These are phyloP conservation scores for Dinocampus coccinellae DNA, from an alignment of 2,888 invertebrate genomes.

Conservation along the genomic window DNA sequence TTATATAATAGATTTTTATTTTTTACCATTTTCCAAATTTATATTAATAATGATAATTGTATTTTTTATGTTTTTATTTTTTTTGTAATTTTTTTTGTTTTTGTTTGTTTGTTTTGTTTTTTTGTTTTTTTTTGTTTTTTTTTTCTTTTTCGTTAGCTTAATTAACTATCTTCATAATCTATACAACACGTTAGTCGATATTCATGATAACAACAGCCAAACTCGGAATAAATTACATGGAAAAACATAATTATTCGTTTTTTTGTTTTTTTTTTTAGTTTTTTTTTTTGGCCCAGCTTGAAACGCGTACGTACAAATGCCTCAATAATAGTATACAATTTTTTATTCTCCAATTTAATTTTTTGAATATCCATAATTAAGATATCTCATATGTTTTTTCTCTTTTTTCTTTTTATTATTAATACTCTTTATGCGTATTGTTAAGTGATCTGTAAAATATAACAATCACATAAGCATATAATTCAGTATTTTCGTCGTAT, in stretches of 20 bases:
- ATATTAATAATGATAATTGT: slow-evolving; percentile 8
- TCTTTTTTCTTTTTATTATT: slow-evolving; percentile 37
- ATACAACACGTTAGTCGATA: slow-evolving; percentile 49
- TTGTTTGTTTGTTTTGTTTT: too few relatives aligned
- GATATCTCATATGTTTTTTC: slow-evolving; percentile 14
- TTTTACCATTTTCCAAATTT: slow-evolving; percentile 14
- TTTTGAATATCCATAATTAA: slow-evolving; percentile 39
- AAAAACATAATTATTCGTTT: slow-evolving; percentile 44
- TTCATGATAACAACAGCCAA: slow-evolving; percentile 52
- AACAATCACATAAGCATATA: slow-evolving; percentile 48
- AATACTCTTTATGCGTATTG: slow-evolving; percentile 39
- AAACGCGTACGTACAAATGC: slow-evolving; percentile 47
- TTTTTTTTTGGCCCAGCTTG: slow-evolving; percentile 45
- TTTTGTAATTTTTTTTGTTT: slow-evolving; percentile 18
- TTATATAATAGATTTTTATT: slow-evolving; percentile 1
- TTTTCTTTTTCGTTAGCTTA: slow-evolving; percentile 25
- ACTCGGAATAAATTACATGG: slow-evolving; percentile 51
- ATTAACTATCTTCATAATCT: slow-evolving; percentile 37
- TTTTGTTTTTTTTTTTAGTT: slow-evolving; percentile 24
- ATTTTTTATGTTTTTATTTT: slow-evolving; percentile 13
- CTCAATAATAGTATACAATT: slow-evolving; percentile 43
- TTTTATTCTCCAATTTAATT: slow-evolving; percentile 16
- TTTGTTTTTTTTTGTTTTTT: slow-evolving; percentile 16
- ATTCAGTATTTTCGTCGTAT: slow-evolving; percentile 24
- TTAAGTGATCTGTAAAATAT: slow-evolving; percentile 45